These are phyloP conservation scores for Meriones unguiculatus DNA, from an alignment of 2,113 vertebrate genomes.

Conservation along the genomic window DNA sequence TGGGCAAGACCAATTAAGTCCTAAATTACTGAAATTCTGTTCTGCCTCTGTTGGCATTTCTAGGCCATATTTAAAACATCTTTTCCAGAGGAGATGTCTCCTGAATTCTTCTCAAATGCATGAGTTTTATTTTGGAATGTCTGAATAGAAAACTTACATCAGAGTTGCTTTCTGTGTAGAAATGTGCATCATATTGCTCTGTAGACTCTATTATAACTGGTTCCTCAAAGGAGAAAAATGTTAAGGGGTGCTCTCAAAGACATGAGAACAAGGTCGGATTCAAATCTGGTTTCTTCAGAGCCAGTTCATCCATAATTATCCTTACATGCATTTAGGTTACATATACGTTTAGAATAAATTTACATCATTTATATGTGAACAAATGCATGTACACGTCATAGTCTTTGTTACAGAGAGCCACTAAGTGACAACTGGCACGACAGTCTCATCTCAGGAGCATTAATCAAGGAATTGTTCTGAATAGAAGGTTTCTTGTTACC, in stretches of 20 bases:
- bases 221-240: not conserved
- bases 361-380: too few species aligned
- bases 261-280: not conserved
- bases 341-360: not conserved
- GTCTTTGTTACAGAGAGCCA: not conserved
- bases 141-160: not conserved
- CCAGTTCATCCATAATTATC: not conserved
- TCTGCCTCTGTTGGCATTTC: conserved; percentile 69
- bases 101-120: conserved; percentile 54
- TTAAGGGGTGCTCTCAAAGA: not conserved
- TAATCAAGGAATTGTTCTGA: conserved; percentile 23
- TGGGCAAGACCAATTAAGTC: conserved; percentile 83
- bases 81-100: conserved; percentile 51
- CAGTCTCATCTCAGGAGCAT: not conserved
- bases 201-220: not conserved
- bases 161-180: not conserved
- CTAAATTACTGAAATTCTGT: conserved; percentile 79
- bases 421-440: not conserved
- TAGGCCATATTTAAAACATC: conserved; percentile 74
- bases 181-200: not conserved
- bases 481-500: conserved; percentile 4
- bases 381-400: not conserved
- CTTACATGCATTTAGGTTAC: not conserved
- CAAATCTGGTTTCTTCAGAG: not conserved
- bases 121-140: conserved; percentile 30